Evolutionary conservation across 2,797 vertebrate genomes (phyloP).

Genomic region (Oreortyx pictus): DNA sequence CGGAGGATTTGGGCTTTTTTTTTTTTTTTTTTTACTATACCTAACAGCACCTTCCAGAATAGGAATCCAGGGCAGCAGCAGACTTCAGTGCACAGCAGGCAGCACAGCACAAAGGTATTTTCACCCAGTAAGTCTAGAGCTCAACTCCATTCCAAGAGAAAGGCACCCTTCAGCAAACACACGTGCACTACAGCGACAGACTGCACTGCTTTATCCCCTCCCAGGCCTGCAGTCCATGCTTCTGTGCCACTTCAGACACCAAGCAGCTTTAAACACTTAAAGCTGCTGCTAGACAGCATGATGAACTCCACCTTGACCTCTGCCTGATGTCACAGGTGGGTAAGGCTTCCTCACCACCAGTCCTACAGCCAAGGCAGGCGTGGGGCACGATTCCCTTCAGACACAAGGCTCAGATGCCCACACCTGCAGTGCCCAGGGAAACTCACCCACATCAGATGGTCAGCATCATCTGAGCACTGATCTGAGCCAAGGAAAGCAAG

Average conservation of each 20-base stretch:
- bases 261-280: not conserved
- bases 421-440: not conserved
- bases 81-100: accelerated
- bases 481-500: not conserved
- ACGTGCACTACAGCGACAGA: not conserved
- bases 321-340: too few species aligned
- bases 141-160: accelerated
- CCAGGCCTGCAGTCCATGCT: accelerated
- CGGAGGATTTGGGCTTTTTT: accelerated
- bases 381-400: accelerated
- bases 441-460: not conserved
- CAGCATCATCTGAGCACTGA: not conserved
- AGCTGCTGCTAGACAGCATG: not conserved
- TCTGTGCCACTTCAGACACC: not conserved
- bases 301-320: not conserved
- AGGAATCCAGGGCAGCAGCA: accelerated
- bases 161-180: not conserved
- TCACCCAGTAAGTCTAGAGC: accelerated
- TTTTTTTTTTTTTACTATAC: accelerated
- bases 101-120: not conserved
- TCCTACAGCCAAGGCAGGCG: accelerated
- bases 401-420: accelerated
- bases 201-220: not conserved
- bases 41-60: not conserved
- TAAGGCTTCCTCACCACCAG: too few species aligned